Conservation (phyloP, 2,113 vertebrate species). For the Serinus canaria region DNA sequence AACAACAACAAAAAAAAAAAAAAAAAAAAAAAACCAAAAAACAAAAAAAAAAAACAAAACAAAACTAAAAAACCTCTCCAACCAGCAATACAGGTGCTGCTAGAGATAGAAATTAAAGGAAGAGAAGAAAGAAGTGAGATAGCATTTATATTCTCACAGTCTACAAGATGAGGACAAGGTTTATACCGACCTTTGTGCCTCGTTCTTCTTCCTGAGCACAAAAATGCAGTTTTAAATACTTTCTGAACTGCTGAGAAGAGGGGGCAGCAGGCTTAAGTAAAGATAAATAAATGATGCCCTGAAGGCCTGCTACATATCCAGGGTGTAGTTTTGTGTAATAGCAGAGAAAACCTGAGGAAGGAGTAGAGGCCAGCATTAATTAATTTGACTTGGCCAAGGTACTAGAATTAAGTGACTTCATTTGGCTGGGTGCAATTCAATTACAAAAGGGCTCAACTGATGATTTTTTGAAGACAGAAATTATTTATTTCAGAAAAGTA, state of each 20-base stretch:
- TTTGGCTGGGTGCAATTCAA: neutral
- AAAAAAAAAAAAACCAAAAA: neutral
- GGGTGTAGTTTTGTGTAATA: neutral
- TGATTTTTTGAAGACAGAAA: neutral
- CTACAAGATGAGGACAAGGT: neutral
- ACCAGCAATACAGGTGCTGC: neutral
- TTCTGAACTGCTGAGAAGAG: neutral
- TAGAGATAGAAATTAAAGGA: neutral
- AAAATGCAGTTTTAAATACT: neutral
- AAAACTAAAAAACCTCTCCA: neutral
- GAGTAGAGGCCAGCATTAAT: conserved; percentile 13
- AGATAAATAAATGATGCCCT: neutral
- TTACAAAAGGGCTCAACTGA: neutral
- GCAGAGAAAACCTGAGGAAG: conserved; percentile 9
- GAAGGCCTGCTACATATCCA: neutral
- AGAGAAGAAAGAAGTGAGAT: neutral
- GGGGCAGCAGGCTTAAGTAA: neutral
- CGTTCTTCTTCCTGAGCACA: neutral
- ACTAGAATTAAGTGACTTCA: conserved; percentile 16
- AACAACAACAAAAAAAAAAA: accelerated
- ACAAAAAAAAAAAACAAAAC: accelerated
- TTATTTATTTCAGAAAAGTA: neutral
- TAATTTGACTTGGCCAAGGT: conserved; percentile 9
- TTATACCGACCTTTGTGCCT: neutral
- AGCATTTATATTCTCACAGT: neutral